phyloP scores from a whole-genome alignment of 2,113 vertebrate species.

The Alligator sinensis region DNA sequence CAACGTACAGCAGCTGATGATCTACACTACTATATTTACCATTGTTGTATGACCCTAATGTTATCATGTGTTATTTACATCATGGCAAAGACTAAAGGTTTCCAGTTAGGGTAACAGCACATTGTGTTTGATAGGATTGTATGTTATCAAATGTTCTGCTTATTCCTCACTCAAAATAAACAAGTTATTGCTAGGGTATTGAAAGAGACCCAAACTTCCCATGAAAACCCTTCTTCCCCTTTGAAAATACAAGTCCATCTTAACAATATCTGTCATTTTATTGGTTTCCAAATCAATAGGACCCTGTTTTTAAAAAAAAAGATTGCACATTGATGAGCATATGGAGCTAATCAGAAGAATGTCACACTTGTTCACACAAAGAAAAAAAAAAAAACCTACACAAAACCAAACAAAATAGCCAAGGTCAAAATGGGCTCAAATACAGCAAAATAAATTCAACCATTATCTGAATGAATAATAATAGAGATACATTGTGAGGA shows the following conservation, averaged over 20 bases:
- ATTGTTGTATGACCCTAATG: not conserved
- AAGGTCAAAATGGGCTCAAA: not conserved
- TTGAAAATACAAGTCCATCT: not conserved
- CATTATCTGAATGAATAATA: not conserved
- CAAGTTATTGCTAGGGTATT: conserved; percentile 3
- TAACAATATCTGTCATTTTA: not conserved
- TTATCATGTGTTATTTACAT: not conserved
- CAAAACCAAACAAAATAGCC: not conserved
- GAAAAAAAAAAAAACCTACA: not conserved
- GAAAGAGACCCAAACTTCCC: not conserved
- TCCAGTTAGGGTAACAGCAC: not conserved
- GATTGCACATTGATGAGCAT: not conserved
- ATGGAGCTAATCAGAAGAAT: not conserved
- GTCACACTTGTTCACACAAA: not conserved
- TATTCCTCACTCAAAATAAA: conserved; percentile 10
- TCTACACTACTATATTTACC: not conserved
- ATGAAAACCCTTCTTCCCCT: not conserved
- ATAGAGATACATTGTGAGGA: not conserved
- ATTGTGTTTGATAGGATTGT: not conserved
- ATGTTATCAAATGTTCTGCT: not conserved
- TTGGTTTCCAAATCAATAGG: not conserved
- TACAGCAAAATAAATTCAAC: not conserved
- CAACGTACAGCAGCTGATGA: not conserved
- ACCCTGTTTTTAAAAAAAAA: not conserved
- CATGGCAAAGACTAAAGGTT: not conserved